phyloP scores from a whole-genome alignment of 2,797 vertebrate species.

The Myotis vivesi region DNA sequence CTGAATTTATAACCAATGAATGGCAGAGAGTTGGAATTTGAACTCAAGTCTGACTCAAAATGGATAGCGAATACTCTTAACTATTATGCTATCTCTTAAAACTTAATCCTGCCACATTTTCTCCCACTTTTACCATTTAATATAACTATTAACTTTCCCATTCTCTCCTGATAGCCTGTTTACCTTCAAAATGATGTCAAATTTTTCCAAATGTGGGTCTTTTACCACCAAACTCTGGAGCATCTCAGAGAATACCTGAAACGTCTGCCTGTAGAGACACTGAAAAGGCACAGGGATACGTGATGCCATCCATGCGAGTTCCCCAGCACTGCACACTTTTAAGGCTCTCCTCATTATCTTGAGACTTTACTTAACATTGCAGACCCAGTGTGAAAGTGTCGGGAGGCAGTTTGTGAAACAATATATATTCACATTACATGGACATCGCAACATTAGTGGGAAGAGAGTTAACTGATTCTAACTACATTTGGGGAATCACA shows the following conservation, averaged over 20 bases:
- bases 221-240: constrained; percentile 77
- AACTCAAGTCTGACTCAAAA: neutral
- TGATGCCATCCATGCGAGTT: neutral
- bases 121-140: neutral
- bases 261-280: constrained; percentile 72
- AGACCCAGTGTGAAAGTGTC: neutral
- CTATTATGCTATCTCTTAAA: neutral
- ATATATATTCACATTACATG: neutral
- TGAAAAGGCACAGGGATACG: constrained; percentile 52
- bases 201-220: constrained; percentile 72
- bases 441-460: neutral
- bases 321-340: neutral
- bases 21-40: neutral
- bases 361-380: neutral
- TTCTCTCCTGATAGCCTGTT: neutral
- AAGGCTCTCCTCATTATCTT: neutral
- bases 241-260: constrained; percentile 76
- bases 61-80: neutral
- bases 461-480: neutral
- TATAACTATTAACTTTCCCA: neutral
- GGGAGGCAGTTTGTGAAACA: neutral
- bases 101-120: neutral
- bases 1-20: neutral
- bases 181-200: constrained; percentile 78
- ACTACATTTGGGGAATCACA: neutral